Base-by-base conservation (phyloP, 2,113 vertebrate species). In the Podiceps cristatus region DNA sequence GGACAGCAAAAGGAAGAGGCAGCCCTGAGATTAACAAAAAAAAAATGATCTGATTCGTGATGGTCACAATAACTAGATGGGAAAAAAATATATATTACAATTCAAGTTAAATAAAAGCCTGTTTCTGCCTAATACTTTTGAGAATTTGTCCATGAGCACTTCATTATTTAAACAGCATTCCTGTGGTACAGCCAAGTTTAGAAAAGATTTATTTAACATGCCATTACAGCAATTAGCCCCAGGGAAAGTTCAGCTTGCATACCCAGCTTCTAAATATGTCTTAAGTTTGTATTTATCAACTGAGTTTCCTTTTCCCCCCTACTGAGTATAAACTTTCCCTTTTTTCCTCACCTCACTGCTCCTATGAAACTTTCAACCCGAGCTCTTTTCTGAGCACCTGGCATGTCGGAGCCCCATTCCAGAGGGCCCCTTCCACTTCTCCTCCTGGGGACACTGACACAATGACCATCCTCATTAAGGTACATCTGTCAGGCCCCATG, bases 201-300 rank as follows among this genome's bases (percentile, higher is more conserved):
- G 93, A 93, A 92, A 89, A 83, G 73, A 95, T 93, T 92, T 97
- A 96, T 95, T 96, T 96, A 97, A 92, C 73, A 91, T 93, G 79
- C 92, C 76, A 91, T 96, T 96, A 97, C 86, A 92, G 86, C 76
- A 96, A 91, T 95, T 96, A 95, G 73, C 95, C 86, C 68, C 60
- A 87, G 91, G 94, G 91, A 85, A 94, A 96, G 52, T 92, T 96
- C 95, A 92, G 31, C 58, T 97, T 91, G 76, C 86, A 94, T 84
- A 85, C n/a, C 40, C 83, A 72, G 80, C 69, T 92, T 84, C 86
- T 91, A 94, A 96, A 94, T 95, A 73, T 66, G 76, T 72, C 86
- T 75, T 87, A 62, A 92, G 73, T 87, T 96, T 93, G 59, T 89
- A 86, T 95, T 95, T 96, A 78, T 63, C 60, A 77, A 67, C 17